Evolutionary conservation across 2,888 invertebrate species (phyloP).

Genomic region (Apodemia duryi): DNA sequence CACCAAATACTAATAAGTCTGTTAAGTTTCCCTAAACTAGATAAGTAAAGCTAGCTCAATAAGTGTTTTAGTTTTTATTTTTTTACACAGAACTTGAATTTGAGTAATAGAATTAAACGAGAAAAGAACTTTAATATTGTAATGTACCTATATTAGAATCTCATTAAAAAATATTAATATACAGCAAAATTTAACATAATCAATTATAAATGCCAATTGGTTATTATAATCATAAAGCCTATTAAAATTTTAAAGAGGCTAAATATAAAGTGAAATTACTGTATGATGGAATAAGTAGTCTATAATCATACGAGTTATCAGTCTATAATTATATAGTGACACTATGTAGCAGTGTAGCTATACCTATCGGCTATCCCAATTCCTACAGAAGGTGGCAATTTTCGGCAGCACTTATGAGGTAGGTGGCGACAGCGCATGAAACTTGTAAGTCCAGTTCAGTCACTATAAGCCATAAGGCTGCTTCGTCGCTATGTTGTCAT

Average conservation of each 20-base stretch:
- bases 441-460: no score
- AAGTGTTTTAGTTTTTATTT: background rate
- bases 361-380: background rate
- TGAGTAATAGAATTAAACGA: no score
- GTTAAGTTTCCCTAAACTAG: conserved; percentile 2
- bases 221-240: background rate
- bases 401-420: background rate
- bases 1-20: conserved; percentile 15
- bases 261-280: no score
- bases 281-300: background rate
- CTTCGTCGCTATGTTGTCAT: background rate
- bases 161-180: no score
- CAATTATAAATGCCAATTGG: background rate
- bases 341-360: background rate
- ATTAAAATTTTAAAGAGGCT: no score
- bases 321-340: background rate
- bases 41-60: background rate
- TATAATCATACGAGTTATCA: background rate
- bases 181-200: no score
- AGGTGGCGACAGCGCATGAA: background rate
- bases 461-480: background rate
- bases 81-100: background rate
- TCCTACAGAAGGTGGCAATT: background rate
- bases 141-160: no score
- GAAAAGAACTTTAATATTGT: no score